phyloP scores from a whole-genome alignment of 2,113 vertebrate species.

The human (Homo sapiens) region GRCh38 chr5:164289001-164289500 shows the following conservation, averaged over 20 bases:
- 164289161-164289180: neutral
- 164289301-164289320: neutral
- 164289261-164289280: neutral
- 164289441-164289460: neutral
- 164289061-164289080: neutral
- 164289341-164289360: neutral
- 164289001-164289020: neutral
- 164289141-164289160: neutral
- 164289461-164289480: neutral
- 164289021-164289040: neutral
- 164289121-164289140: neutral
- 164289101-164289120: neutral
- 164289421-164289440: neutral
- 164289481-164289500: neutral
- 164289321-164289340: neutral
- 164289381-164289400: neutral
- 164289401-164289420: neutral
- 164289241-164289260: neutral
- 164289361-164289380: neutral
- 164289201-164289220: neutral
- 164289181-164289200: neutral
- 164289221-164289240: neutral
- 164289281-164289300: neutral
- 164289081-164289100: neutral
- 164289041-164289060: neutral